Percentiles rank a stretch among this genome's conserved stretches.
Evolutionary conservation across 2,888 invertebrate species (phyloP).

Genomic region (Pollenia griseotomentosa): DNA sequence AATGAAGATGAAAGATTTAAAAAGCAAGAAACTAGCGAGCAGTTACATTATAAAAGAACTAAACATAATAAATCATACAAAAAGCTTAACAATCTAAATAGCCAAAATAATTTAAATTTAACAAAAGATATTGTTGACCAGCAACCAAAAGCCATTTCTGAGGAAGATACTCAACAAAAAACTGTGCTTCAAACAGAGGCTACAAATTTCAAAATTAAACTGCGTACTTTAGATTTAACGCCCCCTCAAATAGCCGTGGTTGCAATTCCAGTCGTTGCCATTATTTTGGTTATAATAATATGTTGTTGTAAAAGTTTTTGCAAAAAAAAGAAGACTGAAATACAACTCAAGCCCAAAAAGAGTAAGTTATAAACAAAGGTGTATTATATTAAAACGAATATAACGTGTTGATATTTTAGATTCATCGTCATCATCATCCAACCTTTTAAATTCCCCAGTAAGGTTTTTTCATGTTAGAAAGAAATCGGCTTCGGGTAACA

Average conservation of each 20-base stretch:
- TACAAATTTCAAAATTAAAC: conserved; percentile 24
- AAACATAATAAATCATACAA: not conserved
- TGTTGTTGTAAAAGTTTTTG: conserved; percentile 46
- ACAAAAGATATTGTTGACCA: not conserved
- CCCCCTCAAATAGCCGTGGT: conserved; percentile 31
- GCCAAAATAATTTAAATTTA: not conserved
- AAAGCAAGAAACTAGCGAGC: not conserved
- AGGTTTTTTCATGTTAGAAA: conserved; percentile 76
- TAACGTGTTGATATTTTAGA: conserved; percentile 16
- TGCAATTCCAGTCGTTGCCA: conserved; percentile 20
- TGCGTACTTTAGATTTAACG: conserved; percentile 24
- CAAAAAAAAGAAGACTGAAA: conserved; percentile 43
- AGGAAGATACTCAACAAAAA: conserved; percentile 25
- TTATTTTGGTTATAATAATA: conserved; percentile 33
- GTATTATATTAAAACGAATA: not conserved
- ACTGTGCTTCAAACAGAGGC: not conserved
- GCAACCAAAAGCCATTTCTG: not conserved
- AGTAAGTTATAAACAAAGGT: conserved; percentile 21
- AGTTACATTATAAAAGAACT: not conserved
- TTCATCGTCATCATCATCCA: conserved; percentile 78
- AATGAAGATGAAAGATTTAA: conserved; percentile 1
- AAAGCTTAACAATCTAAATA: not conserved
- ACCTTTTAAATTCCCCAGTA: conserved; percentile 59
- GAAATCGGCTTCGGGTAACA: conserved; percentile 65
- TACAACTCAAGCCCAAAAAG: not conserved